Evolutionary conservation across 2,797 vertebrate genomes (phyloP), one percentile per base, ranked within the genome.

Genomic region (Sebastes vulpes): DNA sequence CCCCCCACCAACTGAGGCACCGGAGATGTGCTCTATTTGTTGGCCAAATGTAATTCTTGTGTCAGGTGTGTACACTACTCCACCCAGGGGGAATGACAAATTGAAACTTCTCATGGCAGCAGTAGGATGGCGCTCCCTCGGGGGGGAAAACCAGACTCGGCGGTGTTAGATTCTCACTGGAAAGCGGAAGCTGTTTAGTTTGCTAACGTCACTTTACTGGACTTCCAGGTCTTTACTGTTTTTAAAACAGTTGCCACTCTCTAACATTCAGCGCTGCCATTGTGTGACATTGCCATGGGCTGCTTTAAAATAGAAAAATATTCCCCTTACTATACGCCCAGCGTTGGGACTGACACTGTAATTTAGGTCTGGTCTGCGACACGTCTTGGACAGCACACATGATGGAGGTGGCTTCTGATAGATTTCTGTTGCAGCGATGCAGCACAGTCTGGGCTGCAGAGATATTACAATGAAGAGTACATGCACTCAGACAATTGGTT

Each of bases 241-340:
- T 12, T 16, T 12, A 48, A 64, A 69, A 46, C 56, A 75, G 59
- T 67, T 75, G 31, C 38, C 46, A 21, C 58, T 73, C 18, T 64
- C 31, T 56, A 68, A 50, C 78, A 80, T 67, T 73, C 60, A 25
- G 72, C 4, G 46, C 65, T 72, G 77, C 76, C 48, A 61, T 71
- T 90, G 73, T 84, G 79, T 85, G 89, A 93, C 89, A 92, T 92
- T 92, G 91, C 88, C 83, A 64, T 58, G 31, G 88, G 87, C 88
- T 60, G 31, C 59, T 87, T 89, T 86, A 74, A 89, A 92, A 89
- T 87, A 81, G 82, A 84, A 88, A 90, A 90, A 83, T 78, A 84
- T 83, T 88, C 81, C 68, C 74, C 61, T 70, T 77, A 66, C 77
- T 46, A 72, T 77, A 29, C 57, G 72, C 72, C 35, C 74, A 48